phyloP scores from a whole-genome alignment of 2,888 invertebrate species.

The Drosophila borborema region DNA sequence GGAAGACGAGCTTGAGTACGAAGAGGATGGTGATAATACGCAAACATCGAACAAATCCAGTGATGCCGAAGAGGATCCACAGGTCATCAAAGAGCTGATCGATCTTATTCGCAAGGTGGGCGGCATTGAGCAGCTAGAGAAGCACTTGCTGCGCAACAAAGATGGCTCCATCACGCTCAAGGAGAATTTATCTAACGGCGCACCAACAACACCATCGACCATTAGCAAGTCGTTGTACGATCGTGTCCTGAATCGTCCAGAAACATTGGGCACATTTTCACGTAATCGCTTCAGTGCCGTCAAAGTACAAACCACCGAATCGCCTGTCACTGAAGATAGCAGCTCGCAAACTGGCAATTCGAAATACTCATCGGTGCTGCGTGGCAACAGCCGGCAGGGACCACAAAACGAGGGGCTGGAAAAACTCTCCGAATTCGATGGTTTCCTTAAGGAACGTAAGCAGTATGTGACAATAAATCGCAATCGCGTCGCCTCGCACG shows the following conservation, averaged over 20 bases:
- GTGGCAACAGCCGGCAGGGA: constrained; percentile 87
- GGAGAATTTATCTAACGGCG: constrained; percentile 83
- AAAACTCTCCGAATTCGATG: constrained; percentile 83
- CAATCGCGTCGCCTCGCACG: constrained; percentile 85
- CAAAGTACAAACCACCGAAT: constrained; percentile 17
- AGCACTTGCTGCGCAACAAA: constrained; percentile 88
- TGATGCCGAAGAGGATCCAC: constrained; percentile 85
- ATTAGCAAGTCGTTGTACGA: constrained; percentile 92
- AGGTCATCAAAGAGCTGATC: constrained; percentile 92
- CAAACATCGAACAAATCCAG: constrained; percentile 52
- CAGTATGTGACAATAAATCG: constrained; percentile 90
- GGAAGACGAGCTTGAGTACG: constrained; percentile 86
- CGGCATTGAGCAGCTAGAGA: constrained; percentile 94
- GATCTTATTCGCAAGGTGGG: constrained; percentile 94
- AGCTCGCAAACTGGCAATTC: constrained; percentile 48
- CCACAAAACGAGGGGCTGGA: constrained; percentile 87
- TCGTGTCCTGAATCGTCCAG: constrained; percentile 88
- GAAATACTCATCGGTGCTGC: constrained; percentile 87
- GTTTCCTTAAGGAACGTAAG: constrained; percentile 86
- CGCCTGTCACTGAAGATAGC: constrained; percentile 20
- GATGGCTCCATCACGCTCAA: constrained; percentile 86
- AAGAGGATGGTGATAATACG: constrained; percentile 85
- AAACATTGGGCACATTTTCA: constrained; percentile 75
- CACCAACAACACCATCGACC: constrained; percentile 87
- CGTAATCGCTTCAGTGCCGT: constrained; percentile 78